Conservation (phyloP, 2,113 vertebrate genomes). For the Pan paniscus region DNA sequence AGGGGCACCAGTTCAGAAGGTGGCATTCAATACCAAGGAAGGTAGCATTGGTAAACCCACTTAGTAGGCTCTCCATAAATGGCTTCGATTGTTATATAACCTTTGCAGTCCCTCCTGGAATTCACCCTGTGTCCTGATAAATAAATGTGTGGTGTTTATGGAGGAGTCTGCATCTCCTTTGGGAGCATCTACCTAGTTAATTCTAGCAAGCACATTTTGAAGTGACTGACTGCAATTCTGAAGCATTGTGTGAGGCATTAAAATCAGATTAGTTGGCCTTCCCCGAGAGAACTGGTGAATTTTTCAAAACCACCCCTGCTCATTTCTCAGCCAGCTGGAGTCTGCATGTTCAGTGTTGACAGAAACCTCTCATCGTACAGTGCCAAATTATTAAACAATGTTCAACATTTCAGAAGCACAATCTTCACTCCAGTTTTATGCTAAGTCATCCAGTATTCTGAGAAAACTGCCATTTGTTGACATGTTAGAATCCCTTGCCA, state of each 20-base stretch:
- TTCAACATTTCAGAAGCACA: slow-evolving; percentile 63
- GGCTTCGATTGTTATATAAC: not conserved
- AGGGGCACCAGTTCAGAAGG: not conserved
- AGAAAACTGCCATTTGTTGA: not conserved
- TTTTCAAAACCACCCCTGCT: slow-evolving; percentile 50
- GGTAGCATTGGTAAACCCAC: accelerated
- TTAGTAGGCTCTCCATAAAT: not conserved
- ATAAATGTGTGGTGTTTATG: not conserved
- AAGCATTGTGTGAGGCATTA: slow-evolving; percentile 49
- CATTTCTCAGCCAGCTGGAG: slow-evolving; percentile 55
- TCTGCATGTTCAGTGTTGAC: not conserved
- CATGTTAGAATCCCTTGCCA: not conserved
- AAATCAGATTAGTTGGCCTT: slow-evolving; percentile 64
- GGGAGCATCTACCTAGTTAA: slow-evolving; percentile 43
- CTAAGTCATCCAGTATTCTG: not conserved
- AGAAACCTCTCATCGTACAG: not conserved
- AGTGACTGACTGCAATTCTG: slow-evolving; percentile 48
- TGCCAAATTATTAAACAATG: slow-evolving; percentile 63
- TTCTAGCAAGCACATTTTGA: slow-evolving; percentile 33
- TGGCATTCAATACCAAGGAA: not conserved
- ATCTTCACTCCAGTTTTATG: not conserved
- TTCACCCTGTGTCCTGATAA: not conserved
- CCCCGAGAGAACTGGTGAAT: slow-evolving; percentile 53
- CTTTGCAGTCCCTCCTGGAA: not conserved
- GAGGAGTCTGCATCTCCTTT: not conserved